Evolutionary conservation across 2,113 vertebrate genomes (phyloP), one percentile per base, ranked within the genome.

Genomic region (Myxocyprinus asiaticus): DNA sequence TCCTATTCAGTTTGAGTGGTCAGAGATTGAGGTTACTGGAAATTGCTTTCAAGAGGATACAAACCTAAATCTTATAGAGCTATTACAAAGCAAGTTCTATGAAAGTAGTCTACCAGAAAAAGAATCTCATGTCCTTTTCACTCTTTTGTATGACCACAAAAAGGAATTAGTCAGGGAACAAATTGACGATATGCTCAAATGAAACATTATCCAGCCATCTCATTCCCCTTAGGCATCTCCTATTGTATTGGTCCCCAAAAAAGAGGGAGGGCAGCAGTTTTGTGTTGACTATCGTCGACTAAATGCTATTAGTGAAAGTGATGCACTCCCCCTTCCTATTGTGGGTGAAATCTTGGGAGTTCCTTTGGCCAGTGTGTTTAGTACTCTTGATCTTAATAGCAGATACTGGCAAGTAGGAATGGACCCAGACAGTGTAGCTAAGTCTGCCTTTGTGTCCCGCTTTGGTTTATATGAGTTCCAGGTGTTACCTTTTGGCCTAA

Each of bases 221-320:
- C 67, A 70, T 55, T 70, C 51, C 6, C 51, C 50, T 5, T 71
- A 50, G 68, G 68, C 51, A 42, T 71, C 22, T 4, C 17, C 48
- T 1, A 56, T 71, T 43, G 68, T 56, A 7, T 12, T 71, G 7
- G 68, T 71, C 11, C 68, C 68, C 14, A 71, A 71, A 22, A 70
- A 70, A 33, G 67, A 70, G 53, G 50, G 67, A 10, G n/a, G 67
- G 4, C 48, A 50, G 22, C 10, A 15, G 5, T 53, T 69, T 51
- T 69, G 67, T 53, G 47, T 69, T 6, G 67, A 69, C 9, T 69
- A 69, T 17, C 15, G 15, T 3, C 1, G 48, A 22, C 22, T 61
- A 61, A 61, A 62, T 62, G 59, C 59, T 9, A 15, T 62, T 15
- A 33, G 59, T 62, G 47, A 22, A 53, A 53, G 67, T 33, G 67